Conservation (phyloP, 2,113 vertebrate genomes). For the Cheirogaleus medius region DNA sequence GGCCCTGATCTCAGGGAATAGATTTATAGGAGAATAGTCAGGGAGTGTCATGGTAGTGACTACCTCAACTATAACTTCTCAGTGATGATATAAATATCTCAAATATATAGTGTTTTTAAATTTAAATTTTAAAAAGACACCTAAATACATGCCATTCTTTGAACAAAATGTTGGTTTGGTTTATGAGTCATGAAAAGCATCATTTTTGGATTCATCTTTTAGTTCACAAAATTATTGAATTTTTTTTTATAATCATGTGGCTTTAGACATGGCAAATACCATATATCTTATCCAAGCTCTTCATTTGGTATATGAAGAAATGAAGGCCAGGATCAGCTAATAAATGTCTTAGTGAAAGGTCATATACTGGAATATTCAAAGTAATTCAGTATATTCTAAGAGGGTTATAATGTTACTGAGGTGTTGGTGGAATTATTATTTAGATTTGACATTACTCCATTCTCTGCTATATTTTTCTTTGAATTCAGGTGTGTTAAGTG, state of each 20-base stretch:
- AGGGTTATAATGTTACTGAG: not conserved
- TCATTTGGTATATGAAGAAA: not conserved
- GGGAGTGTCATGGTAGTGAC: fast-evolving
- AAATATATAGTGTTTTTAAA: not conserved
- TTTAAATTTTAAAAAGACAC: not conserved
- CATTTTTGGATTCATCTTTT: not conserved
- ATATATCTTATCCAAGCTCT: not conserved
- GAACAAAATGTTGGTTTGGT: not conserved
- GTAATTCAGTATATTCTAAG: not conserved
- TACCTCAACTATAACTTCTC: not conserved
- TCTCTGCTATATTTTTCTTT: not conserved
- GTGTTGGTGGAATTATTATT: not conserved
- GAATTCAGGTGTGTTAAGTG: not conserved
- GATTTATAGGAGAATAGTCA: not conserved
- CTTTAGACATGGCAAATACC: not conserved
- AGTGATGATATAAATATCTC: not conserved
- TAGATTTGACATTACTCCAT: not conserved
- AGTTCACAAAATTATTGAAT: not conserved
- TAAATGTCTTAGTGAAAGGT: not conserved
- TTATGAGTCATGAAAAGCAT: not conserved
- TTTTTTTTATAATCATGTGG: not conserved
- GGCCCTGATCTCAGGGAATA: fast-evolving
- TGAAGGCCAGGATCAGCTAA: not conserved
- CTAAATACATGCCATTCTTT: not conserved
- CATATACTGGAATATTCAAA: not conserved